Evolutionary conservation across 2,888 invertebrate species (phyloP).

Genomic region (Calliphora vomitoria): DNA sequence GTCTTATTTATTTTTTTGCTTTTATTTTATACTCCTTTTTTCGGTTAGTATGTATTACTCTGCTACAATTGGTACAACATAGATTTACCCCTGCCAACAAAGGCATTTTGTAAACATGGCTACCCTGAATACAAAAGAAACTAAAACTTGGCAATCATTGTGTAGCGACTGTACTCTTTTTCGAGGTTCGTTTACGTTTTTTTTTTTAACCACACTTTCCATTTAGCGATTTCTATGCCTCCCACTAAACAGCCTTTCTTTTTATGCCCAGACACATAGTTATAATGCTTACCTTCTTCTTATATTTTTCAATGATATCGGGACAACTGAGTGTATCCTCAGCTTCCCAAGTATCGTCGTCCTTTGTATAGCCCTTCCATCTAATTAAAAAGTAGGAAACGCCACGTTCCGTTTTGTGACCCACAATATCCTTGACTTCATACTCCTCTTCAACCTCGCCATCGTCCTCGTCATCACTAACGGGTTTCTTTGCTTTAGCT

Average conservation of each 20-base stretch:
- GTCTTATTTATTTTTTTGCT: conserved; percentile 16
- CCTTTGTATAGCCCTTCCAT: conserved; percentile 91
- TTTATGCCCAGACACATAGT: not conserved
- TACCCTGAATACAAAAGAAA: not conserved
- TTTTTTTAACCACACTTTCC: conserved; percentile 43
- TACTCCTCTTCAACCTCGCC: conserved; percentile 81
- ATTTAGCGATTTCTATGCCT: not conserved
- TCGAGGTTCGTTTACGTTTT: conserved; percentile 49
- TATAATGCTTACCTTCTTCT: conserved; percentile 78
- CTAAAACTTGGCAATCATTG: conserved; percentile 54
- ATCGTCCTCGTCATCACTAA: conserved; percentile 68
- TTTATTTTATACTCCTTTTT: conserved; percentile 50
- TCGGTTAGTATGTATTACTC: conserved; percentile 39
- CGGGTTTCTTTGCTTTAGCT: conserved; percentile 83
- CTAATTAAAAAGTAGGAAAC: conserved; percentile 89
- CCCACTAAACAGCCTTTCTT: conserved; percentile 1
- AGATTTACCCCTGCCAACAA: not conserved
- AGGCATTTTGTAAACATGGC: not conserved
- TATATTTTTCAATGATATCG: conserved; percentile 87
- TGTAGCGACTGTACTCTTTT: conserved; percentile 68
- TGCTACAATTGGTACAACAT: not conserved
- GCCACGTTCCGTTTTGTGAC: conserved; percentile 89
- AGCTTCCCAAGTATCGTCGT: conserved; percentile 91
- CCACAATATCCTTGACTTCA: conserved; percentile 89
- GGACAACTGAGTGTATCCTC: conserved; percentile 89